Conservation (phyloP, 2,113 vertebrate genomes). For the Sorex araneus region DNA sequence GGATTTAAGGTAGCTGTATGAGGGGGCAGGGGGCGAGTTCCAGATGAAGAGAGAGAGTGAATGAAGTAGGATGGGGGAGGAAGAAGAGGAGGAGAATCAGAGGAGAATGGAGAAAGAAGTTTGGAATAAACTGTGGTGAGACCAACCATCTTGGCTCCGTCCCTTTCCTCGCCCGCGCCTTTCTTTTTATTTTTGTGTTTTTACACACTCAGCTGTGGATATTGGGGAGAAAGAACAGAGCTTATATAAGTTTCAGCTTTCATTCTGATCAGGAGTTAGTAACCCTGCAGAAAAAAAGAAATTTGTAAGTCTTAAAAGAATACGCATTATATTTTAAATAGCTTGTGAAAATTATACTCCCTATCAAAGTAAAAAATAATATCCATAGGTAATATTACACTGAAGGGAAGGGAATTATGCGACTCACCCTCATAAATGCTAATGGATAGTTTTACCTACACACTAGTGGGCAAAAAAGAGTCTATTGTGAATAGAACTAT, state of each 20-base stretch:
- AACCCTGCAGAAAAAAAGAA: conserved; percentile 82
- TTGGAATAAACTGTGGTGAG: no score
- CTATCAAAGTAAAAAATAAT: conserved; percentile 55
- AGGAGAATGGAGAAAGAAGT: no score
- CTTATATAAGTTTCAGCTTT: conserved; percentile 79
- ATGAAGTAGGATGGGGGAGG: no score
- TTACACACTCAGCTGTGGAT: conserved; percentile 85
- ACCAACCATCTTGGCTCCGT: no score
- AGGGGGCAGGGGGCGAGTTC: no score
- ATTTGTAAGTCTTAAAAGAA: conserved; percentile 69
- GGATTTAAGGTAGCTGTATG: no score
- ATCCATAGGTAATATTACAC: conserved; percentile 6
- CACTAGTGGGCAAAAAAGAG: conserved; percentile 10
- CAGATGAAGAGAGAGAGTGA: no score
- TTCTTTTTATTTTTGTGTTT: no score
- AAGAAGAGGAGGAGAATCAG: no score
- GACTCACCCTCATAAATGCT: conserved; percentile 28
- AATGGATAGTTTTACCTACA: conserved; percentile 28
- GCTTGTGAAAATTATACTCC: conserved; percentile 42
- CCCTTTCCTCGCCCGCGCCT: no score
- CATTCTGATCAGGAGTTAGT: conserved; percentile 78
- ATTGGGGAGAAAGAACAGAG: conserved; percentile 77
- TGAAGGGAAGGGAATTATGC: neutral
- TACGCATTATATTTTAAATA: conserved; percentile 59
- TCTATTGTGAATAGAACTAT: conserved; percentile 67